These are phyloP conservation scores for Rhynchotus rufescens DNA, from an alignment of 2,797 vertebrate species.

Conservation along the genomic window DNA sequence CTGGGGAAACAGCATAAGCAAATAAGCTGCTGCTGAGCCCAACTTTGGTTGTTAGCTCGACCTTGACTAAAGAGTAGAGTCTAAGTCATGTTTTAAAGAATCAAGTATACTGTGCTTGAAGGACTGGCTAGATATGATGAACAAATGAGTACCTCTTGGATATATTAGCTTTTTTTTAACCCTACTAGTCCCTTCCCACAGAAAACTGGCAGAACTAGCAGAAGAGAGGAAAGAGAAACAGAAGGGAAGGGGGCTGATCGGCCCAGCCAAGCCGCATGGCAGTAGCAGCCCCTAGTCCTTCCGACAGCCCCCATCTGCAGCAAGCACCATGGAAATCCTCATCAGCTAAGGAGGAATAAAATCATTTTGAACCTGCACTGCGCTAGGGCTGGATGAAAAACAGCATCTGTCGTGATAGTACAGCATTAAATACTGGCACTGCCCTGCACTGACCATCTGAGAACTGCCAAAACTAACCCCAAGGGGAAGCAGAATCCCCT, in stretches of 20 bases:
- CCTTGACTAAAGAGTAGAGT: neutral
- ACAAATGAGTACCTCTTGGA: accelerated
- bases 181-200: neutral
- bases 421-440: neutral
- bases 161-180: neutral
- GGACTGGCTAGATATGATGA: neutral
- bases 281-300: neutral
- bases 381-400: neutral
- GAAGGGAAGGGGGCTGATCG: neutral
- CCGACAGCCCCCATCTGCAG: neutral
- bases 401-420: neutral
- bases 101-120: neutral
- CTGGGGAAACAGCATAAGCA: neutral
- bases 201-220: neutral
- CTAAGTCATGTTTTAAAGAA: neutral
- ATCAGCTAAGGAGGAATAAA: neutral
- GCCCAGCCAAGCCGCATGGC: neutral
- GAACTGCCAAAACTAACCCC: neutral
- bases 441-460: neutral
- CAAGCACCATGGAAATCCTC: neutral
- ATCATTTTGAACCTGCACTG: neutral
- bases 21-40: neutral
- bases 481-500: neutral
- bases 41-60: neutral
- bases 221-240: neutral